Base-by-base conservation (phyloP, 2,113 vertebrate species). In the Motacilla tschutschensis region DNA sequence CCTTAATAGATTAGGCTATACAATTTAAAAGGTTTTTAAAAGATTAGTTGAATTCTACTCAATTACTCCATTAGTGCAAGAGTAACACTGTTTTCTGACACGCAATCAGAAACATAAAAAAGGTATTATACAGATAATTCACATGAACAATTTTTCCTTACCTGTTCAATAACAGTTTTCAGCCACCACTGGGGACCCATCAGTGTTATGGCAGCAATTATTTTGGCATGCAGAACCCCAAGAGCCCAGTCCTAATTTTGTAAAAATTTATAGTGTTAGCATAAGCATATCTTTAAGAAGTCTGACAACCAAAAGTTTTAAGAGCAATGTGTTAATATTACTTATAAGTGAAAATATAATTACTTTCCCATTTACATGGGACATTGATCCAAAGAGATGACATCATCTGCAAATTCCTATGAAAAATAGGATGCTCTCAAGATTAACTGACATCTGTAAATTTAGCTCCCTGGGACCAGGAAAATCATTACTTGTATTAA, bases 161-260 rank as follows among this genome's bases (percentile, higher is more conserved):
- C 99, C 98, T 99, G 99, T 94, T 99, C 99, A 94, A 99, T 99
- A 40, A 99, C 99, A 18, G 98, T 98, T 97, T 99, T 99, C 91
- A 99, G 92, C 99, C 99, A 99, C 99, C 99, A 99, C 96, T 99
- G 99, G 83, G 99, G 99, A 46, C 99, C 99, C 99, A 99, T 99
- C 75, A 99, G 93, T 25, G 99, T 99, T 94, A 99, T 99, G 86
- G 99, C 99, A 91, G 99, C 99, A 76, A 99, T 99, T 91, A 99
- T 99, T 98, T 99, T 99, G 96, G 99, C 99, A 95, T 99, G 99
- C 62, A 99, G 97, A 91, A 99, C 99, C 96, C 99, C 99, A 82
- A 99, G 98, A 89, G 99, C 99, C 99, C 99, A 99, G 93, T 99
- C 99, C 99, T 99, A 87, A 63, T 87, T 91, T 81, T 62, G 53